These are phyloP conservation scores for Prenolepis imparis DNA, from an alignment of 2,888 invertebrate species.

Conservation along the genomic window DNA sequence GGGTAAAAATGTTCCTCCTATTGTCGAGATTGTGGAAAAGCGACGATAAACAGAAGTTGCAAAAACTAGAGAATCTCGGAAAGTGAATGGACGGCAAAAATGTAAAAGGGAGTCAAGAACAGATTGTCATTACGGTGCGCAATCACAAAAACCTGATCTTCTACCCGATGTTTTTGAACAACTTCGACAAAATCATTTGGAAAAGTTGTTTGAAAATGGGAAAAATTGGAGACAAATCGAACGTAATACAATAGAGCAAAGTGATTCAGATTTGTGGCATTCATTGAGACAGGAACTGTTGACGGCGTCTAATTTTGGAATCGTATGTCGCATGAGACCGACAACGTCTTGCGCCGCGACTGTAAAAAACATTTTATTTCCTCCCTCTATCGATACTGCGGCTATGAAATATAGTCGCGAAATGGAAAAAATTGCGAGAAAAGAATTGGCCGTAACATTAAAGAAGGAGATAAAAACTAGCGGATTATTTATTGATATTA, in stretches of 20 bases:
- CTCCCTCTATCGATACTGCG: neutral
- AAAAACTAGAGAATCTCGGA: neutral
- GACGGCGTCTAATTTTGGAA: neutral
- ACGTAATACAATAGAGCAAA: neutral
- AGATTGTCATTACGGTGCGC: neutral
- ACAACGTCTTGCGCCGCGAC: neutral
- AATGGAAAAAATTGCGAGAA: neutral
- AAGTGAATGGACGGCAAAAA: neutral
- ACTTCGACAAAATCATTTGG: neutral
- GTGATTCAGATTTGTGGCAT: neutral
- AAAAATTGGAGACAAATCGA: neutral
- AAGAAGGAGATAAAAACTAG: neutral
- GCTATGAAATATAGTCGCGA: neutral
- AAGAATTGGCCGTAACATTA: neutral
- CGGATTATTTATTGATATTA: neutral
- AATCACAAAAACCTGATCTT: neutral
- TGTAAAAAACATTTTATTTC: neutral
- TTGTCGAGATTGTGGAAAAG: no score
- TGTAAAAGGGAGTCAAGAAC: neutral
- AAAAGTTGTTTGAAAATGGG: neutral
- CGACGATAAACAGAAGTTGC: neutral
- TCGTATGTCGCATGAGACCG: neutral
- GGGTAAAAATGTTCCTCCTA: neutral
- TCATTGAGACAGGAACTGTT: neutral
- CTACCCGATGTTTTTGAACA: neutral